Conservation (phyloP, 2,888 invertebrate genomes). For the Erannis defoliaria region DNA sequence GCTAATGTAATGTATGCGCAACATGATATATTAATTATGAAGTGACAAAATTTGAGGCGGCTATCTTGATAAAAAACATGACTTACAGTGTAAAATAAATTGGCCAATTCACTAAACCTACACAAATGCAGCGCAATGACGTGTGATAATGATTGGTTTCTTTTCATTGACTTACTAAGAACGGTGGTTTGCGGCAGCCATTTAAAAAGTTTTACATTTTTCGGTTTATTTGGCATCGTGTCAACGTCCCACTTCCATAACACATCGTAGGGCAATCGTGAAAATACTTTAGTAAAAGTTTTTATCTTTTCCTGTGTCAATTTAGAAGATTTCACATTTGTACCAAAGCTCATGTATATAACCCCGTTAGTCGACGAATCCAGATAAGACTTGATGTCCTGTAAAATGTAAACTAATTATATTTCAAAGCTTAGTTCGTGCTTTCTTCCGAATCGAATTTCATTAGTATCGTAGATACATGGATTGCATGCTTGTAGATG, state of each 20-base stretch:
- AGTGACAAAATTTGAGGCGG: too few relatives aligned
- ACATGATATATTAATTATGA: too few relatives aligned
- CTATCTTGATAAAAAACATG: too few relatives aligned
- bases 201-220: slow-evolving; percentile 54
- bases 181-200: neutral
- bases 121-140: neutral
- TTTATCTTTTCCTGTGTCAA: slow-evolving; percentile 58
- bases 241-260: slow-evolving; percentile 73
- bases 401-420: slow-evolving; percentile 37
- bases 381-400: slow-evolving; percentile 65
- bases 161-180: neutral
- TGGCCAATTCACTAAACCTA: too few relatives aligned
- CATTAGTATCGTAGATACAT: too few relatives aligned
- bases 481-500: too few relatives aligned
- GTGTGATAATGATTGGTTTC: too few relatives aligned
- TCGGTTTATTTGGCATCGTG: slow-evolving; percentile 52
- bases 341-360: slow-evolving; percentile 74
- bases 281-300: slow-evolving; percentile 61
- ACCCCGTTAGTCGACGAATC: slow-evolving; percentile 68
- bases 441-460: too few relatives aligned
- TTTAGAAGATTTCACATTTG: slow-evolving; percentile 59
- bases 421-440: neutral
- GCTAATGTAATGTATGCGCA: too few relatives aligned
- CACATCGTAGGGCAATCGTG: slow-evolving; percentile 66
- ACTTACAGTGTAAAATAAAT: too few relatives aligned